A percentile compares a stretch with the other conserved stretches of the same genome.
These are phyloP conservation scores for Argya squamiceps DNA, from an alignment of 2,797 vertebrate genomes.

Conservation along the genomic window DNA sequence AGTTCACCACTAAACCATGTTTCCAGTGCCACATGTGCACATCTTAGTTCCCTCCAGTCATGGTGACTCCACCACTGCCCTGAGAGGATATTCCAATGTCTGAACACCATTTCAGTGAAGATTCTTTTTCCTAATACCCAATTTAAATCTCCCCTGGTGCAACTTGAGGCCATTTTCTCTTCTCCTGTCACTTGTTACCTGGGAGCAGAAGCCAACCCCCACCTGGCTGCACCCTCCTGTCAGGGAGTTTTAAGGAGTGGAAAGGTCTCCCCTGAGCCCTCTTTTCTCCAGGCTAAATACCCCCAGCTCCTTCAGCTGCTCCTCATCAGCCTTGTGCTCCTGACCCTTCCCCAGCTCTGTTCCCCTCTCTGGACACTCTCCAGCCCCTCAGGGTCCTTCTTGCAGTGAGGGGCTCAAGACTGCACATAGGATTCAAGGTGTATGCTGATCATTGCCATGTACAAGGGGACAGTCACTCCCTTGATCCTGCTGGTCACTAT, in stretches of 20 bases:
- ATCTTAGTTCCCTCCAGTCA: fast-evolving
- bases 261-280: fast-evolving
- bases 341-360: fast-evolving
- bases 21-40: not conserved
- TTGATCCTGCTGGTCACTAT: not conserved
- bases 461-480: not conserved
- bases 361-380: not conserved
- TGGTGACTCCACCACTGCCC: not conserved
- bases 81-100: not conserved
- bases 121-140: not conserved
- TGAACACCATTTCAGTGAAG: not conserved
- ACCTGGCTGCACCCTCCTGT: fast-evolving
- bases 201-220: not conserved
- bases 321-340: not conserved
- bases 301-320: not conserved
- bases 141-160: too few species aligned
- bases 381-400: fast-evolving
- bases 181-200: not conserved
- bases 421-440: not conserved
- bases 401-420: not conserved
- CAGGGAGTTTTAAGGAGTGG: not conserved
- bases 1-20: not conserved
- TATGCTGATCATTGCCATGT: not conserved
- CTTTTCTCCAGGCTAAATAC: not conserved
- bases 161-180: not conserved